Conservation (phyloP, 2,113 vertebrate genomes). For the Crocuta crocuta region DNA sequence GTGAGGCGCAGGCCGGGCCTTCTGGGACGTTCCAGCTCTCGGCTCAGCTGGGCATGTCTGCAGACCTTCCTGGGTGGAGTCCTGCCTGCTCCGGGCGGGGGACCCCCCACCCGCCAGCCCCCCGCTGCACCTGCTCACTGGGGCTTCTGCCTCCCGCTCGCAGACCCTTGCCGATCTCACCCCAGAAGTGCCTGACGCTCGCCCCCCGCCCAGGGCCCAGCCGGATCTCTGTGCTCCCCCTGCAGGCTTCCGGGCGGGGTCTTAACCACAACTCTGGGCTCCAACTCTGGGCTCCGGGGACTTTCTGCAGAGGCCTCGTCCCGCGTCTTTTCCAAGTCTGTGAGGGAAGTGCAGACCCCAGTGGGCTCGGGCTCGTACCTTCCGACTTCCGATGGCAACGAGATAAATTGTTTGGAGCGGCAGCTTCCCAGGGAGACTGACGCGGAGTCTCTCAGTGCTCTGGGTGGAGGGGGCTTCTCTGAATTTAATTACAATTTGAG, state of each 20-base stretch:
- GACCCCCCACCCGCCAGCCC: neutral
- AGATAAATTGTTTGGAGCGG: neutral
- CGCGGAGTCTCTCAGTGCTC: slow-evolving; percentile 49
- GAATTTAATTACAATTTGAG: slow-evolving; percentile 84
- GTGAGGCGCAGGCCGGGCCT: fast-evolving
- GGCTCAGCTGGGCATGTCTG: fast-evolving
- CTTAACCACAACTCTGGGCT: fast-evolving
- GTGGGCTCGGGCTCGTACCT: neutral
- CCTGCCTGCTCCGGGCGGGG: neutral
- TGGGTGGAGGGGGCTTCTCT: slow-evolving; percentile 68
- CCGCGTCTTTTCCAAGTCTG: fast-evolving
- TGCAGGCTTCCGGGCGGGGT: neutral
- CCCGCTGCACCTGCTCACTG: fast-evolving
- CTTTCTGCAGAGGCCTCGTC: fast-evolving
- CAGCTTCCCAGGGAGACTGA: neutral
- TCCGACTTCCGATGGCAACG: neutral
- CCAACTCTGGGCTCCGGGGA: fast-evolving
- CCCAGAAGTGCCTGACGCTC: fast-evolving
- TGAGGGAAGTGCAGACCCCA: neutral
- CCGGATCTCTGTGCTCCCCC: fast-evolving
- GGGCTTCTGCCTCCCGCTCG: fast-evolving
- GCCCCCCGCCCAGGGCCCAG: fast-evolving
- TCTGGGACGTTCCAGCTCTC: fast-evolving
- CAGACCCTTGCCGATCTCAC: neutral
- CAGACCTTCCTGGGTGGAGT: neutral